These are phyloP conservation scores for Goniozus legneri DNA, from an alignment of 1,140 invertebrate genomes.

Conservation along the genomic window DNA sequence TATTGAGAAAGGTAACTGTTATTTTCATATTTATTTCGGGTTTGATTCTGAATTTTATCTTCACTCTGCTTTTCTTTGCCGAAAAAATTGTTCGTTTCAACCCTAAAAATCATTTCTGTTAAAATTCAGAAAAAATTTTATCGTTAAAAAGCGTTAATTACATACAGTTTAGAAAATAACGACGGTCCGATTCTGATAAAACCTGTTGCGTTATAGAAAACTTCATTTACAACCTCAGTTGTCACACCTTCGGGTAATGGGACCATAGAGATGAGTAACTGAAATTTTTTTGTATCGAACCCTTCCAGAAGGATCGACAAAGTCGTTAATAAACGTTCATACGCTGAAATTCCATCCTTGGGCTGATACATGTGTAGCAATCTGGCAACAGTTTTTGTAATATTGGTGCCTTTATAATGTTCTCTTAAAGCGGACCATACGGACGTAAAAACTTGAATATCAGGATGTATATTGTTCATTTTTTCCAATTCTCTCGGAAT, in stretches of 20 bases:
- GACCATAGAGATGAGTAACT: constrained; percentile 37
- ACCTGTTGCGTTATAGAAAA: constrained; percentile 32
- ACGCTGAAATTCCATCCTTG: constrained; percentile 36
- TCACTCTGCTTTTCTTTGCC: too few relatives aligned
- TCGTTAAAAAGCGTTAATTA: background rate
- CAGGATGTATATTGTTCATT: too few relatives aligned
- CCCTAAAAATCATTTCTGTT: too few relatives aligned
- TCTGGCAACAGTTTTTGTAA: constrained; percentile 33
- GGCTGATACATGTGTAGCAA: constrained; percentile 40
- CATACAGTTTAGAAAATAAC: constrained; percentile 24
- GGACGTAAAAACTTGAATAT: constrained; percentile 30
- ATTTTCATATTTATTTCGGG: too few relatives aligned
- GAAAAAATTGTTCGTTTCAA: too few relatives aligned
- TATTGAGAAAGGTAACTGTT: too few relatives aligned
- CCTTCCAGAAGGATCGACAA: constrained; percentile 30
- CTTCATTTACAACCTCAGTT: constrained; percentile 25
- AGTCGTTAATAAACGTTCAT: constrained; percentile 35
- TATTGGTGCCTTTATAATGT: constrained; percentile 33
- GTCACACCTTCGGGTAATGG: constrained; percentile 33
- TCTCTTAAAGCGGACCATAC: constrained; percentile 30
- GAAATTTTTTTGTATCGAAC: constrained; percentile 30
- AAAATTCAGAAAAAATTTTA: too few relatives aligned
- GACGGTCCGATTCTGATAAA: constrained; percentile 28
- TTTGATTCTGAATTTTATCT: too few relatives aligned
- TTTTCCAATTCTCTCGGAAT: too few relatives aligned